Conservation (phyloP, 2,888 invertebrate species). For the Xestoiulus laeticollis region DNA sequence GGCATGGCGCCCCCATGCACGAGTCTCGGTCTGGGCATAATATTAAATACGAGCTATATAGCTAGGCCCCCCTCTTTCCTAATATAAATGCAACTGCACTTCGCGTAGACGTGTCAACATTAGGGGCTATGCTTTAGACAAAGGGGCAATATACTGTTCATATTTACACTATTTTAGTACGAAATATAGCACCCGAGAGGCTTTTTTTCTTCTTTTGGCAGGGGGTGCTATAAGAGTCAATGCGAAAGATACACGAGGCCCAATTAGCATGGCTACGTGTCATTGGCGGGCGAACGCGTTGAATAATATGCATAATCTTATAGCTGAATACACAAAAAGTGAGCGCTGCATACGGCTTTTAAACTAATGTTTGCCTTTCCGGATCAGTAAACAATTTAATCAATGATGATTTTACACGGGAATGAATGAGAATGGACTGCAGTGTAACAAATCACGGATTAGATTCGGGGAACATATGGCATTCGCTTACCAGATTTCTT, state of each 20-base stretch:
- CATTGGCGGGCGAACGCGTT: background rate
- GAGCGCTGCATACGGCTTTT: background rate
- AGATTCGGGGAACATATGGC: constrained; percentile 37
- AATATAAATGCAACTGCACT: constrained; percentile 37
- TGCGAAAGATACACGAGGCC: background rate
- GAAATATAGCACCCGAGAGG: background rate
- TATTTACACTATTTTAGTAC: constrained; percentile 25
- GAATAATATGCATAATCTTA: constrained; percentile 34
- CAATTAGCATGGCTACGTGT: background rate
- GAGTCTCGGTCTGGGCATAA: background rate
- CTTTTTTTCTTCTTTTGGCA: background rate
- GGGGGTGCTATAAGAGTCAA: background rate
- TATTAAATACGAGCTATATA: no score
- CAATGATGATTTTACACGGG: constrained; percentile 19
- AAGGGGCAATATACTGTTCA: constrained; percentile 28
- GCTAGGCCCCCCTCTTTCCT: background rate
- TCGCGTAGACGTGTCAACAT: constrained; percentile 1
- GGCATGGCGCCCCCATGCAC: background rate
- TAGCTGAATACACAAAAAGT: constrained; percentile 29
- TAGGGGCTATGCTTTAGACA: background rate
- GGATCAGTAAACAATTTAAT: constrained; percentile 34
- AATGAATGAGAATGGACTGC: constrained; percentile 37
- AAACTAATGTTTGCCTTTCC: constrained; percentile 33
- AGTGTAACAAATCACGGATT: constrained; percentile 15
- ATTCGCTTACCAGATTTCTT: background rate